A percentile compares a stretch with the other conserved stretches of the same genome.
Evolutionary conservation across 1,140 invertebrate species (phyloP).

Genomic region (Branchinecta lynchi): DNA sequence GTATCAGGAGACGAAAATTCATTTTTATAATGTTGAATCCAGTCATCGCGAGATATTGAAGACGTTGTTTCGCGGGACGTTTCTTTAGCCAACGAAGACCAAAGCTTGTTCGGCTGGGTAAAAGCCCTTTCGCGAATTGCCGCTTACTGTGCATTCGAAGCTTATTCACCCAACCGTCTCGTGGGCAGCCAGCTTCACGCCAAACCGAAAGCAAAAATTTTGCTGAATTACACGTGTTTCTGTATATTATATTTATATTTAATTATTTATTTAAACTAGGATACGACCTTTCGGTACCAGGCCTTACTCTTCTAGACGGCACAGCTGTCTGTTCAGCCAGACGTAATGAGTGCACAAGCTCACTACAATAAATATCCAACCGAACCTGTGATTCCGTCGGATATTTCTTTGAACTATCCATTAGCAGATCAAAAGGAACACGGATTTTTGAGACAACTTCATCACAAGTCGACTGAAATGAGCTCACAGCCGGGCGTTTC

Average conservation of each 20-base stretch:
- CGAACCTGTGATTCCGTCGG: constrained; percentile 3
- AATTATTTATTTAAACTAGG: no score
- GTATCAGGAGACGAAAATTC: constrained; percentile 5
- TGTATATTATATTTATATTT: neutral
- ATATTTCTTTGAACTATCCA: constrained; percentile 2
- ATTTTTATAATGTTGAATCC: no score
- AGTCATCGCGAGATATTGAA: no score
- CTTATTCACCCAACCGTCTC: neutral
- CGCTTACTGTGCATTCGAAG: constrained; percentile 5
- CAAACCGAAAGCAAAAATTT: constrained; percentile 6
- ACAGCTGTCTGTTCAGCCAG: constrained; percentile 1
- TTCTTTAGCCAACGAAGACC: constrained; percentile 6
- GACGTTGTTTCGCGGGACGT: no score
- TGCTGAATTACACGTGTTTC: constrained; percentile 6
- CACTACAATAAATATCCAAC: constrained; percentile 10
- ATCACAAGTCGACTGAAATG: constrained; percentile 9
- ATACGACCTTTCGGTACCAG: constrained; percentile 2
- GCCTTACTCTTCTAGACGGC: neutral
- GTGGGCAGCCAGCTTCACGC: constrained; percentile 7
- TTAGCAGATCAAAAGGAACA: constrained; percentile 9
- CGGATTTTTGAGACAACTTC: constrained; percentile 6
- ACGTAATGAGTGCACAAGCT: constrained; percentile 1
- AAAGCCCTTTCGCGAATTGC: constrained; percentile 1
- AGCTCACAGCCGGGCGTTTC: neutral
- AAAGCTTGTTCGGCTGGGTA: constrained; percentile 5